Base-by-base conservation (phyloP, 23 tunicate species). In the Halocynthia aurantium region DNA sequence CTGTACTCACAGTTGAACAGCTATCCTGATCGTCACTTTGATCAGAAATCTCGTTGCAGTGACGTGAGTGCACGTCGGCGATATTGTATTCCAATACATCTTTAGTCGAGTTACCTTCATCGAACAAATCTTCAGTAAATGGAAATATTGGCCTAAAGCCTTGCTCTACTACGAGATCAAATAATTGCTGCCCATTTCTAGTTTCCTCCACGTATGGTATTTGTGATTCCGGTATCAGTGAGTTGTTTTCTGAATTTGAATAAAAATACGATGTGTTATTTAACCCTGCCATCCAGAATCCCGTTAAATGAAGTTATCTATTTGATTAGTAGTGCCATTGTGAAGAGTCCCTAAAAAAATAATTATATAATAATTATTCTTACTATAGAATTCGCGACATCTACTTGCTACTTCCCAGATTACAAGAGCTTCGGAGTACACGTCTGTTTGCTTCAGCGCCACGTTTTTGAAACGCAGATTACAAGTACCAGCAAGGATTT, bases 381-480 rank as follows among this genome's bases (percentile, higher is more conserved):
- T 53, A 82, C 93, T 83, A 55, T 83, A 83, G 58, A 88, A 88
- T 15, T 55, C 81, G 40, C 55, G 56, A 57, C 94, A 88, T 22
- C 76, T 52, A 22, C 50, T 77, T 13, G 69, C 70, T 50, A 88
- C 77, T 72, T 88, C 94, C 94, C 94, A 88, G 77, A 88, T 78
- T 15, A 88, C 87, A 49, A 88, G 54, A 7, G 77, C 83, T 78
- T 73, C 79, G 6, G 94, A 83, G 63, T 88, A 88, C 21, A 88
- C 87, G 58, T 88, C 94, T 62, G 94, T 81, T 49, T 88, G 94
- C 52, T 77, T 88, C 8, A 88, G 72, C 6, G 94, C 50, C 21
- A 58, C 57, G 12, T 76, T 56, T 7, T 8, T 20, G 20, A 73
- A 70, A 6, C 72, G 53, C 6, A 88, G 22, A 62, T 88, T 72